Conservation (phyloP, 2,113 vertebrate genomes). For the Vombatus ursinus region DNA sequence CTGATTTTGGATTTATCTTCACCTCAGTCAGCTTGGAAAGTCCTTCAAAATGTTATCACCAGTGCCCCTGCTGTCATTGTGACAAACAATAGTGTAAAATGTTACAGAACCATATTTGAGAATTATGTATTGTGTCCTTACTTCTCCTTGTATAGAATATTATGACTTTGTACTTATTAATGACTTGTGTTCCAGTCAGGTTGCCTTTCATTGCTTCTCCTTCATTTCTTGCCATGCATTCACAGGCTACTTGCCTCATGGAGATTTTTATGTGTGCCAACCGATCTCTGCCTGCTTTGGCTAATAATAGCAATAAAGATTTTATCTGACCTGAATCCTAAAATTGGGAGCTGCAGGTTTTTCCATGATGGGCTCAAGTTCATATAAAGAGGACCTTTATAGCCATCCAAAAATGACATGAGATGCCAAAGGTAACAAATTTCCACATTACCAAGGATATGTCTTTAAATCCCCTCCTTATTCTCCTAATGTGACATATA, state of each 20-base stretch:
- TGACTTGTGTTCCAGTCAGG: background rate
- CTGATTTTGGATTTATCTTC: background rate
- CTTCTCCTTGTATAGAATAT: background rate
- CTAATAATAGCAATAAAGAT: too few species aligned
- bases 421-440: background rate
- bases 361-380: too few species aligned
- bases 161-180: background rate
- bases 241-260: too few species aligned
- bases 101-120: too few species aligned
- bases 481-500: background rate
- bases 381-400: too few species aligned
- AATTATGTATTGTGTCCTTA: background rate
- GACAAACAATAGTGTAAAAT: background rate
- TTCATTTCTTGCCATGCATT: too few species aligned
- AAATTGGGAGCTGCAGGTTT: too few species aligned
- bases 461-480: background rate
- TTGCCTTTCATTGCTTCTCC: too few species aligned
- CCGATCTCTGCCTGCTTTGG: too few species aligned
- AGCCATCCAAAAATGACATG: too few species aligned
- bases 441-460: background rate
- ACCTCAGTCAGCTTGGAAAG: background rate
- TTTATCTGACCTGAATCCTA: too few species aligned
- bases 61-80: background rate
- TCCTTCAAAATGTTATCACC: background rate
- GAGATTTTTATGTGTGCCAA: too few species aligned